phyloP scores from a whole-genome alignment of 2,888 invertebrate genomes.

The Limenitis camilla region DNA sequence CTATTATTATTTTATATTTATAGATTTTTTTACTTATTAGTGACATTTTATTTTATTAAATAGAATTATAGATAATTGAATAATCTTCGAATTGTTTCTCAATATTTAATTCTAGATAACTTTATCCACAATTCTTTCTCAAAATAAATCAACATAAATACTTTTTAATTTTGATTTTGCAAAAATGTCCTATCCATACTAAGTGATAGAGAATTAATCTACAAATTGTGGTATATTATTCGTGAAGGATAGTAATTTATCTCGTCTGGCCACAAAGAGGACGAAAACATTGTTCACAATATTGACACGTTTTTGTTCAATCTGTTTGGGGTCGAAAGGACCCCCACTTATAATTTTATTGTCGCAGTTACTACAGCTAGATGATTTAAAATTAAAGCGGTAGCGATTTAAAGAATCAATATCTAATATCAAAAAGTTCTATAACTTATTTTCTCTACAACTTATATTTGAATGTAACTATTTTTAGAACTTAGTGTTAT shows the following conservation, averaged over 20 bases:
- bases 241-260: conserved; percentile 62
- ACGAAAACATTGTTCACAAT: conserved; percentile 68
- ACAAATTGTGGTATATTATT: conserved; percentile 65
- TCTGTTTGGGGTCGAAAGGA: conserved; percentile 46
- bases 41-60: no score
- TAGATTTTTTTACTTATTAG: no score
- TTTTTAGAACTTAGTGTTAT: no score
- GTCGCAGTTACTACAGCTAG: conserved; percentile 41
- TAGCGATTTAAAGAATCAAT: no score
- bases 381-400: no score
- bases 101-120: no score
- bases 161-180: neutral
- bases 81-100: no score
- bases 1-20: no score
- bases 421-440: no score
- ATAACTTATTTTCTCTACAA: no score
- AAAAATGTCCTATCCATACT: conserved; percentile 36
- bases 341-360: conserved; percentile 61
- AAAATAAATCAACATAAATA: neutral
- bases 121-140: neutral
- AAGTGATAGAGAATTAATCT: conserved; percentile 39
- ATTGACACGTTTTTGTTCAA: conserved; percentile 69
- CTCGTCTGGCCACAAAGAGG: conserved; percentile 63
- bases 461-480: no score
- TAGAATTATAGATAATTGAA: no score